Evolutionary conservation across 2,888 invertebrate genomes (phyloP).

Genomic region (Ctenicera cuprea): DNA sequence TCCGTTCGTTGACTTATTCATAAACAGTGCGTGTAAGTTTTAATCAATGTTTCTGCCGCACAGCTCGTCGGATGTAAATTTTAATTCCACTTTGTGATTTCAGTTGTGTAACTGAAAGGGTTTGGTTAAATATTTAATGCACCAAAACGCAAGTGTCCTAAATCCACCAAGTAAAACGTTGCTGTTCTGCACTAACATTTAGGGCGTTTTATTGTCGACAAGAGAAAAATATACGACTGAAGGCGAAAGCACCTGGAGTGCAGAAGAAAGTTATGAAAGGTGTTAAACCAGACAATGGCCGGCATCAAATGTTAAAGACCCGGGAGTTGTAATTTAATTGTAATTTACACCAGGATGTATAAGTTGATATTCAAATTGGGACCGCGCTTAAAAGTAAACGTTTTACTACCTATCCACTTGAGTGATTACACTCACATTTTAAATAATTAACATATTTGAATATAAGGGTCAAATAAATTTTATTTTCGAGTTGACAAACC

Average conservation of each 20-base stretch:
- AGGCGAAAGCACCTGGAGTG: slow-evolving; percentile 18
- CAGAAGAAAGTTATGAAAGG: slow-evolving; percentile 28
- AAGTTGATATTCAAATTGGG: not conserved
- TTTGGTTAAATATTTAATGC: not conserved
- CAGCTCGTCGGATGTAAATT: not conserved
- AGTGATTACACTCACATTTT: not conserved
- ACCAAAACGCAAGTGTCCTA: not conserved
- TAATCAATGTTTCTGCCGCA: slow-evolving; percentile 17
- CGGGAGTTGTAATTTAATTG: not conserved
- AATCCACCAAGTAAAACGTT: not conserved
- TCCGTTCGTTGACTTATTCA: slow-evolving; percentile 44
- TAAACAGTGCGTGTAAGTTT: slow-evolving; percentile 24
- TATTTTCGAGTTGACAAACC: slow-evolving; percentile 43
- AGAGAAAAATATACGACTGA: slow-evolving; percentile 19
- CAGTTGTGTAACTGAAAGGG: no score
- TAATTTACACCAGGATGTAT: slow-evolving; percentile 1
- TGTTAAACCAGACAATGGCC: slow-evolving; percentile 19
- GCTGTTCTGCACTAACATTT: not conserved
- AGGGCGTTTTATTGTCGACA: slow-evolving; percentile 22
- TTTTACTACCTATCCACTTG: not conserved
- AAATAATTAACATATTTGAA: slow-evolving; percentile 20
- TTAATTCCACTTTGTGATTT: slow-evolving; percentile 17
- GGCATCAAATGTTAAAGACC: not conserved
- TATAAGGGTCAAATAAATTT: slow-evolving; percentile 15
- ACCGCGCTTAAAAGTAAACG: not conserved